Evolutionary conservation across 2,113 vertebrate species (phyloP), one percentile per base, ranked within the genome.

Genomic region (Notarius quadriscutis): DNA sequence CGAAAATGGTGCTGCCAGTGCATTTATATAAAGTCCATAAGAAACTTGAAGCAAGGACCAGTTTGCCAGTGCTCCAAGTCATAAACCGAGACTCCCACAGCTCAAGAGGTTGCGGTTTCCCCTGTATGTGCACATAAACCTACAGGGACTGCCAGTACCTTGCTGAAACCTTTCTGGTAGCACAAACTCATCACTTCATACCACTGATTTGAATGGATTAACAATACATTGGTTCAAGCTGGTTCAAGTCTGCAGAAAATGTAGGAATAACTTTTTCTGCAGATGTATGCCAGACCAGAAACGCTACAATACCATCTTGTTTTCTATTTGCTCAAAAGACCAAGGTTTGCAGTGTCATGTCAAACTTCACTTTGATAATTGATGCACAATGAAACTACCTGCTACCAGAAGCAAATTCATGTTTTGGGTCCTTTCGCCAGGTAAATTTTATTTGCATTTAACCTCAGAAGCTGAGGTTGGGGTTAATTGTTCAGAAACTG

Each of bases 311-410:
- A 11, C 72, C 9, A 78, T 27, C 1, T 18, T 79, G 14, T 57
- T 55, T 79, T 79, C n/a, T 57, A 10, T 30, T 57, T 79, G 75
- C 77, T 79, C 77, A 79, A 25, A 79, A 55, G 53, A 30, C 7
- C 51, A 7, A 9, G 2, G 75, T 53, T 79, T 79, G 15, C 50
- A 55, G 27, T 51, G 51, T n/a, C 11, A 77, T 48, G 10, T 77
- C 48, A 77, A 78, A 15, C 22, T 30, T 53, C 75, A 78, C 75
- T 2, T n/a, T 2, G 5, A 78, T 9, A 78, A n/a, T 6, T 78
- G 50, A 78, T 79, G n/a, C 77, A 30, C 1, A 53, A 51, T 78
- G 8, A 79, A 79, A 77, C 22, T 25, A 77, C 1, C 27, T 58
- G 27, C 8, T 20, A 79, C 51, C 51, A 57, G 7, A 57, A 57